These are phyloP conservation scores for Pocota personata DNA, from an alignment of 2,888 invertebrate species.

Conservation along the genomic window DNA sequence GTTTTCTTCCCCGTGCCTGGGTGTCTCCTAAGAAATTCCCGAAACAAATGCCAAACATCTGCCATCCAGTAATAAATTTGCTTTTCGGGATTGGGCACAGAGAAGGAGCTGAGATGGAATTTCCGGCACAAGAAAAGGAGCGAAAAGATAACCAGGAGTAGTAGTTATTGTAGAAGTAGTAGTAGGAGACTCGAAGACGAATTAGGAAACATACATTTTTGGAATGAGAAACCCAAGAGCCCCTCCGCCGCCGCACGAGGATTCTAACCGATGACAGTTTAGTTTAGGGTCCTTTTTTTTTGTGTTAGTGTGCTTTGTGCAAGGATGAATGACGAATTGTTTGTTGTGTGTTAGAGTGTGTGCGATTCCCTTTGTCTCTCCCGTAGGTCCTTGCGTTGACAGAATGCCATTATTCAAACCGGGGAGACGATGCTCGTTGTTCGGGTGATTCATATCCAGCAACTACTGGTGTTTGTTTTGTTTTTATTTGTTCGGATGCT, in stretches of 20 bases:
- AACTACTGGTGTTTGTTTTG: slow-evolving; percentile 30
- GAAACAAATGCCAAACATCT: slow-evolving; percentile 73
- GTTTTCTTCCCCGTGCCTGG: slow-evolving; percentile 7
- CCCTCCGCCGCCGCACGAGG: background rate
- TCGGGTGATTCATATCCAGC: slow-evolving; percentile 55
- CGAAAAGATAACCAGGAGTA: slow-evolving; percentile 7
- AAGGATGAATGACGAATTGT: slow-evolving; percentile 27
- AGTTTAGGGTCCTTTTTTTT: slow-evolving; percentile 54
- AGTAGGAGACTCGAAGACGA: slow-evolving; percentile 40
- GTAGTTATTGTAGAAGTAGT: slow-evolving; percentile 4
- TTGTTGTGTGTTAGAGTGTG: slow-evolving; percentile 11
- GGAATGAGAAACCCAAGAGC: slow-evolving; percentile 12
- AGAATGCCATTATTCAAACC: slow-evolving; percentile 65
- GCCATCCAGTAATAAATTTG: slow-evolving; percentile 64
- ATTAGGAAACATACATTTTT: slow-evolving; percentile 41
- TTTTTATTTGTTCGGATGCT: slow-evolving; percentile 55
- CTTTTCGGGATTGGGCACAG: slow-evolving; percentile 21
- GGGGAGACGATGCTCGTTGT: slow-evolving; percentile 52
- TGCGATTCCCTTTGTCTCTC: slow-evolving; percentile 20
- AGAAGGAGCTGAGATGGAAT: slow-evolving; percentile 31
- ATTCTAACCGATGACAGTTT: slow-evolving; percentile 55
- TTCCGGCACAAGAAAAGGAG: slow-evolving; percentile 30
- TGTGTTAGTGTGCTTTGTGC: background rate
- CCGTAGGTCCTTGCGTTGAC: slow-evolving; percentile 57
- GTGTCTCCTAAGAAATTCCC: slow-evolving; percentile 55